phyloP scores from a whole-genome alignment of 1,140 invertebrate genomes.

The Sitophilus oryzae region DNA sequence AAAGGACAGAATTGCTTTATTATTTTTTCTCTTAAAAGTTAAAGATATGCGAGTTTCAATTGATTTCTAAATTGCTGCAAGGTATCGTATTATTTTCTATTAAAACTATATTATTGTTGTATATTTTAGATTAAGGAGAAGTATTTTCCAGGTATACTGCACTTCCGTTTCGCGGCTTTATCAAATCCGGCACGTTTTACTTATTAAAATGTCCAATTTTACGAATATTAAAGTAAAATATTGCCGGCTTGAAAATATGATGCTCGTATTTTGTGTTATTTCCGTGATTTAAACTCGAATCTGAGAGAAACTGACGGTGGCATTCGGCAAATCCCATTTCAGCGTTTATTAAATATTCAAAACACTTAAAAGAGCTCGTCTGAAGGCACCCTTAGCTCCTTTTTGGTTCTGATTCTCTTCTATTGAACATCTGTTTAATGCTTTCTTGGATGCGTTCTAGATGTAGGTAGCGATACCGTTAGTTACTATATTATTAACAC shows the following conservation, averaged over 20 bases:
- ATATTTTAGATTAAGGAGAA: not conserved
- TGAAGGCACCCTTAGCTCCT: slow-evolving; percentile 13
- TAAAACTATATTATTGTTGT: no score
- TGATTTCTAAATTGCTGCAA: no score
- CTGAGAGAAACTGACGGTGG: slow-evolving; percentile 20
- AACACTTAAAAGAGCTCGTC: slow-evolving; percentile 21
- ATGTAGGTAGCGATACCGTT: no score
- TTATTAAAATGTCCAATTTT: slow-evolving; percentile 21
- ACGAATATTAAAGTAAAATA: slow-evolving; percentile 24
- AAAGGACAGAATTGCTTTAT: no score
- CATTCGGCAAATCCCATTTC: slow-evolving; percentile 25
- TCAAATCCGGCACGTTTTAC: slow-evolving; percentile 14
- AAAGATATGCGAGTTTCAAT: no score
- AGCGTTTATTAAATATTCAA: slow-evolving; percentile 24
- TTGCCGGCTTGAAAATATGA: not conserved
- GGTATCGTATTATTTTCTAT: no score
- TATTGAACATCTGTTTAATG: slow-evolving; percentile 21
- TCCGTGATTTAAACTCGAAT: slow-evolving; percentile 21
- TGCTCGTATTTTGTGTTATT: slow-evolving; percentile 15
- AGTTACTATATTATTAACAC: no score
- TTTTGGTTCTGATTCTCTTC: slow-evolving; percentile 9
- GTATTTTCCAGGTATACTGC: slow-evolving; percentile 4
- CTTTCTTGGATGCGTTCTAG: no score
- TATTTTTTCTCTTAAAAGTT: no score
- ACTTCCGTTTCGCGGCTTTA: no score